Base-by-base conservation (phyloP, 2,113 vertebrate genomes). In the Illadopsis cleaveri region DNA sequence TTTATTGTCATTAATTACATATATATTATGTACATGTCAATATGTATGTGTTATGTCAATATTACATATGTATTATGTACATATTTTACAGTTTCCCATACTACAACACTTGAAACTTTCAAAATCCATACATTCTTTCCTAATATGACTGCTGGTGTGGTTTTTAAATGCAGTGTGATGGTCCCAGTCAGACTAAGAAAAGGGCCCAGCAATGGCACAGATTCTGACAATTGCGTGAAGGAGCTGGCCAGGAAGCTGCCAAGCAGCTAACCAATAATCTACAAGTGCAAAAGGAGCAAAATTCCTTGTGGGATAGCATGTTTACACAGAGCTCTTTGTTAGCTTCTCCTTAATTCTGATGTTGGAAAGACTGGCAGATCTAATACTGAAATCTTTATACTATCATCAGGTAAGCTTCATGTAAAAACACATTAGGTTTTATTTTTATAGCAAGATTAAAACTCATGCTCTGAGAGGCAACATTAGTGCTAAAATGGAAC, bases 181-280 rank as follows among this genome's bases (percentile, higher is more conserved):
- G 72, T 40, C 33, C 68, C 38, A 89, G n/a, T 53, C 16, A 69
- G 37, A 27, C 20, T 57, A 76, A 13, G 20, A 48, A 54, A 75
- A 30, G 44, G 23, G 60, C 3, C 1, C 19, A 66, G 35, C 0
- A 1, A 66, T 24, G 30, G 40, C 42, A 81, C 0, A 38, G 38
- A 66, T 38, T 14, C 31, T 50, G 8, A 50, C 33, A 62, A 47
- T 0, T 4, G 1, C 20, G 3, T 10, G 54, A 73, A 30, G 73
- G 15, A 83, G n/a, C 10, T 64, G 81, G 28, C 25, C 64, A 62
- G 33, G 33, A 77, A 65, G 23, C 21, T 70, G 62, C 10, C 56
- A 68, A 80, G 68, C 66, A 80, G 35, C 35, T 68, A 62, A 42
- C 4, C 28, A 83, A 54, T 11, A 44, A 35, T 8, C 21, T 69